Conservation (phyloP, 2,113 vertebrate species). For the Perca schrenkii region DNA sequence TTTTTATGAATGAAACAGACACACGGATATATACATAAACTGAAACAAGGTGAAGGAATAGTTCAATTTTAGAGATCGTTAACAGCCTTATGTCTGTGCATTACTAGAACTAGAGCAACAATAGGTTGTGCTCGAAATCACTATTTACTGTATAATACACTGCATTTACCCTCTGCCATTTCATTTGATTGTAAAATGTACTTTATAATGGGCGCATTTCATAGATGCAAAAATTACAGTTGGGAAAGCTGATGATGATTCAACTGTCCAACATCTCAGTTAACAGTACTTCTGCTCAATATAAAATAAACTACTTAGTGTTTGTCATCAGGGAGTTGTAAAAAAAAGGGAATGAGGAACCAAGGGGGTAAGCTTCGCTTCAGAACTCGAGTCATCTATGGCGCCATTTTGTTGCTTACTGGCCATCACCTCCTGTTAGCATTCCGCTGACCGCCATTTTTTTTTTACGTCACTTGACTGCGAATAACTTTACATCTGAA, state of each 20-base stretch:
- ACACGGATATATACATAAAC: neutral
- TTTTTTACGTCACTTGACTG: too few species aligned
- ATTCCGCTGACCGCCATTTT: too few species aligned
- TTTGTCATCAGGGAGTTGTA: too few species aligned
- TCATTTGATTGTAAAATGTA: neutral
- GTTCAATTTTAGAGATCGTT: neutral
- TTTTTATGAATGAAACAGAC: constrained; percentile 36
- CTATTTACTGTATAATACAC: neutral
- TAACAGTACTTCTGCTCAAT: neutral
- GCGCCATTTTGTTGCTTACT: too few species aligned
- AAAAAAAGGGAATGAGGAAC: too few species aligned
- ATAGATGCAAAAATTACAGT: neutral
- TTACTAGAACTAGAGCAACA: neutral
- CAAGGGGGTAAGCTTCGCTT: too few species aligned
- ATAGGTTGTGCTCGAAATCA: neutral
- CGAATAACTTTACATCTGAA: too few species aligned
- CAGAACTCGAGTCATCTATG: too few species aligned
- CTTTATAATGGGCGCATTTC: neutral
- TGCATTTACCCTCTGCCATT: neutral
- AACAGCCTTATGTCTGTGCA: neutral
- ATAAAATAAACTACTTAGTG: neutral
- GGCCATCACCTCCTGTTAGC: too few species aligned
- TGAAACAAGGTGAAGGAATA: neutral
- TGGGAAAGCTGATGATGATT: neutral
- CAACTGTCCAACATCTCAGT: neutral